phyloP scores from a whole-genome alignment of 2,797 vertebrate genomes.

The Argya squamiceps region DNA sequence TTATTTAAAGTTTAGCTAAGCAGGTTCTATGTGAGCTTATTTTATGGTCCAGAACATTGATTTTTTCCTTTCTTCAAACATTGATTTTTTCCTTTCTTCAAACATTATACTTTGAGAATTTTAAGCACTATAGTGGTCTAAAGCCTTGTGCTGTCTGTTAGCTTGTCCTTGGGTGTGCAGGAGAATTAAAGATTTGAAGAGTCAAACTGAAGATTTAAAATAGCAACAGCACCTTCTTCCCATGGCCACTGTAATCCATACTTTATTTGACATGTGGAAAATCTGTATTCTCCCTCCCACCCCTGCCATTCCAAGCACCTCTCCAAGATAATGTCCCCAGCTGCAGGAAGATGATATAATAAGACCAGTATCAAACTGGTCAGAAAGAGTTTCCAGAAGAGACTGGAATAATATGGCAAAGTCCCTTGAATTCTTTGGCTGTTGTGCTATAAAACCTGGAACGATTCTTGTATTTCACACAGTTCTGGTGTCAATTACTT shows the following conservation, averaged over 20 bases:
- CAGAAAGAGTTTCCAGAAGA: not conserved
- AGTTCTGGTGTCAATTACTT: not conserved
- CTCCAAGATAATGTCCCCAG: not conserved
- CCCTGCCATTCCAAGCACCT: not conserved
- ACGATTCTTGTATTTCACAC: not conserved
- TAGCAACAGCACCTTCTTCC: not conserved
- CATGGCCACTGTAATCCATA: not conserved
- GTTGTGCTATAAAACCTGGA: not conserved
- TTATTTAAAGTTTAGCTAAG: not conserved
- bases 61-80: not conserved
- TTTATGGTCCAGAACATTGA: not conserved
- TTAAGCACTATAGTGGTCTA: not conserved
- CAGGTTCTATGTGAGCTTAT: not conserved
- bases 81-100: not conserved
- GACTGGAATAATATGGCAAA: not conserved
- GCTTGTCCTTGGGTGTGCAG: not conserved
- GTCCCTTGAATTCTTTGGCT: not conserved
- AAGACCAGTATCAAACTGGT: not conserved
- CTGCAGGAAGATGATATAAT: not conserved
- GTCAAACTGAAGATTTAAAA: not conserved
- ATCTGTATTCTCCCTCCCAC: not conserved
- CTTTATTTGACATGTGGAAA: not conserved
- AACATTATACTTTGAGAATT: not conserved
- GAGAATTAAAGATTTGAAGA: not conserved
- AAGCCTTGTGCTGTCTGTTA: not conserved